Evolutionary conservation across 2,888 invertebrate species (phyloP).

Genomic region (Metellina segmentata): DNA sequence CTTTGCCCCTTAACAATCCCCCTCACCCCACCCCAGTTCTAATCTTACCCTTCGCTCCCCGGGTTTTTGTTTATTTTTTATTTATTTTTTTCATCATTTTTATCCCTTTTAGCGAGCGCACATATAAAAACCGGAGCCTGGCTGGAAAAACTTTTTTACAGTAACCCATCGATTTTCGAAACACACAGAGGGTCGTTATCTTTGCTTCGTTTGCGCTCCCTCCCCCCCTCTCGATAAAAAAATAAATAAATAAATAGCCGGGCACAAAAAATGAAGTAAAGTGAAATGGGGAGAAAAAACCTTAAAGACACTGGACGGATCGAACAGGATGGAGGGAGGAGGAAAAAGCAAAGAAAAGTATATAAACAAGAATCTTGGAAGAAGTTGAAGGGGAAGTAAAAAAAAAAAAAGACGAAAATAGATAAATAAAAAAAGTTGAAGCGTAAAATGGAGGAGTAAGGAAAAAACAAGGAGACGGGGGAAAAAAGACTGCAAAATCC

Average conservation of each 20-base stretch:
- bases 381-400: conserved; percentile 50
- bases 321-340: not conserved
- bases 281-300: conserved; percentile 5
- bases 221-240: conserved; percentile 35
- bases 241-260: conserved; percentile 26
- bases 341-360: conserved; percentile 68
- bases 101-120: not conserved
- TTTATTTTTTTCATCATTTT: conserved; percentile 7
- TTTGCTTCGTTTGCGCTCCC: conserved; percentile 70
- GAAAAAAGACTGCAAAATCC: conserved; percentile 68
- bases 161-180: conserved; percentile 75
- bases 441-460: conserved; percentile 22
- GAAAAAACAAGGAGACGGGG: conserved; percentile 31
- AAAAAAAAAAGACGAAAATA: conserved; percentile 11
- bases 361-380: conserved; percentile 68
- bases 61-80: not conserved
- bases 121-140: not conserved
- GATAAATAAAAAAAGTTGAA: conserved; percentile 55
- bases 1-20: not conserved
- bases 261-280: conserved; percentile 23
- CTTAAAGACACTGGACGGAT: conserved; percentile 5
- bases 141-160: conserved; percentile 75
- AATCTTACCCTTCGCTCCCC: conserved; percentile 3
- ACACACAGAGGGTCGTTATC: conserved; percentile 72
- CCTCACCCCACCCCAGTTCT: conserved; percentile 1